phyloP scores from a whole-genome alignment of 2,113 vertebrate genomes.

The Oryctolagus cuniculus region DNA sequence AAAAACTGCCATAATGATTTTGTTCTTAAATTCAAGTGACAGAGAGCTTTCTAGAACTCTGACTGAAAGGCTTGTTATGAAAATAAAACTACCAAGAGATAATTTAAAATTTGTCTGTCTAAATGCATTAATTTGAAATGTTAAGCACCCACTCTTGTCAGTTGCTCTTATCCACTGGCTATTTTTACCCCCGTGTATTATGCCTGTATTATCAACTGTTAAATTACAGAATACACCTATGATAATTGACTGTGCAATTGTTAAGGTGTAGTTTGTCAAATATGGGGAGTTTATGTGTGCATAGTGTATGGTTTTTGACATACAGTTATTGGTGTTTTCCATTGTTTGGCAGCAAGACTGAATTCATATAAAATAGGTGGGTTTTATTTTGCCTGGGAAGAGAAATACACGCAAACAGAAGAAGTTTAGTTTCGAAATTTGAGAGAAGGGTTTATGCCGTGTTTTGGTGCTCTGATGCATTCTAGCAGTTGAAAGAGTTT shows the following conservation, averaged over 20 bases:
- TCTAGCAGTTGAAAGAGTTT: constrained; percentile 73
- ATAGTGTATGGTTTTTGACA: not conserved
- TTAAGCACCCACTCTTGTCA: not conserved
- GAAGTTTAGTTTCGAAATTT: constrained; percentile 70
- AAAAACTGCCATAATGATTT: constrained; percentile 84
- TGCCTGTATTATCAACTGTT: constrained; percentile 10
- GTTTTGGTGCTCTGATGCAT: constrained; percentile 59
- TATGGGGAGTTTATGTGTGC: not conserved
- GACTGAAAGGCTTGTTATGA: constrained; percentile 58
- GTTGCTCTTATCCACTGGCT: constrained; percentile 57
- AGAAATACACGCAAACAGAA: constrained; percentile 70
- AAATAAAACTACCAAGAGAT: constrained; percentile 57
- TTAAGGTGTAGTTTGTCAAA: not conserved
- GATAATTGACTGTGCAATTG: not conserved
- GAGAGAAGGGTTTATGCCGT: constrained; percentile 55
- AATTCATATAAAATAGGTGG: constrained; percentile 44
- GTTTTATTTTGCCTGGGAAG: constrained; percentile 66
- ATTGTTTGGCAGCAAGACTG: constrained; percentile 58
- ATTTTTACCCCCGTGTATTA: not conserved
- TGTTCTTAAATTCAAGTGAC: constrained; percentile 83
- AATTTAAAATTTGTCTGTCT: constrained; percentile 57
- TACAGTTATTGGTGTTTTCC: constrained; percentile 46
- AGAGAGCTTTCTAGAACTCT: constrained; percentile 54
- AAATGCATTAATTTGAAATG: constrained; percentile 60
- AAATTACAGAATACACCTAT: not conserved